A percentile compares a stretch with the other conserved stretches of the same genome.
Evolutionary conservation across 2,888 invertebrate genomes (phyloP).

Genomic region (Macrosoma leucophasiata): DNA sequence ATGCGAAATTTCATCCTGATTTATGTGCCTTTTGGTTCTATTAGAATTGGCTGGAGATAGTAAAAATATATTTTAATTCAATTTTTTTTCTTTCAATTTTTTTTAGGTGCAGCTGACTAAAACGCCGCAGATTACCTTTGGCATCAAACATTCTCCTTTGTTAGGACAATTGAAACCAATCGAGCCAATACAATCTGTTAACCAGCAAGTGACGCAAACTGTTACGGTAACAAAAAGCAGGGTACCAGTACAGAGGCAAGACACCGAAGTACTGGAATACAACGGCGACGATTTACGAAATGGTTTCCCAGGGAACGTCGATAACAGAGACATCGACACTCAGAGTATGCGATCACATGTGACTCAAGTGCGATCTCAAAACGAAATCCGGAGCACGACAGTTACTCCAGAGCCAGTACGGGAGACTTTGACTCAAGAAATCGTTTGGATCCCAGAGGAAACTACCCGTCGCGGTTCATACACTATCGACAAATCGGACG

Average conservation of each 20-base stretch:
- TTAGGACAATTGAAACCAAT: slow-evolving; percentile 70
- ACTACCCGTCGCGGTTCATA: slow-evolving; percentile 59
- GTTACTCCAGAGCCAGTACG: slow-evolving; percentile 57
- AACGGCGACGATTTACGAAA: slow-evolving; percentile 9
- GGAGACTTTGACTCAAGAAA: slow-evolving; percentile 56
- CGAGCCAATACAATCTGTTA: slow-evolving; percentile 31
- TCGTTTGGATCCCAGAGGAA: slow-evolving; percentile 63
- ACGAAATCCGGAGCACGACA: slow-evolving; percentile 50
- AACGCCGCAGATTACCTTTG: slow-evolving; percentile 80
- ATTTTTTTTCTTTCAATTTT: slow-evolving; percentile 5
- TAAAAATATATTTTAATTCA: slow-evolving; percentile 1
- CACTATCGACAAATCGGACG: slow-evolving; percentile 58
- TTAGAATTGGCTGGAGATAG: too few species aligned
- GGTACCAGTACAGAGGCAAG: slow-evolving; percentile 5
- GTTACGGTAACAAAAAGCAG: slow-evolving; percentile 10
- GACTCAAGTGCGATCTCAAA: slow-evolving; percentile 54
- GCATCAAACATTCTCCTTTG: slow-evolving; percentile 90
- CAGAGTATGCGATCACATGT: slow-evolving; percentile 41
- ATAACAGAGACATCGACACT: slow-evolving; percentile 27
- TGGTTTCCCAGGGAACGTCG: slow-evolving; percentile 15
- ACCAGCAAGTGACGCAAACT: slow-evolving; percentile 24
- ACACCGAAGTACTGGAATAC: slow-evolving; percentile 11
- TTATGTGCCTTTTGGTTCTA: too few species aligned
- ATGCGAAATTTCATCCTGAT: neutral
- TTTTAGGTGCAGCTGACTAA: slow-evolving; percentile 53